Evolutionary conservation across 2,888 invertebrate genomes (phyloP), one percentile per base, ranked within the genome.

Genomic region (Agrochola macilenta): DNA sequence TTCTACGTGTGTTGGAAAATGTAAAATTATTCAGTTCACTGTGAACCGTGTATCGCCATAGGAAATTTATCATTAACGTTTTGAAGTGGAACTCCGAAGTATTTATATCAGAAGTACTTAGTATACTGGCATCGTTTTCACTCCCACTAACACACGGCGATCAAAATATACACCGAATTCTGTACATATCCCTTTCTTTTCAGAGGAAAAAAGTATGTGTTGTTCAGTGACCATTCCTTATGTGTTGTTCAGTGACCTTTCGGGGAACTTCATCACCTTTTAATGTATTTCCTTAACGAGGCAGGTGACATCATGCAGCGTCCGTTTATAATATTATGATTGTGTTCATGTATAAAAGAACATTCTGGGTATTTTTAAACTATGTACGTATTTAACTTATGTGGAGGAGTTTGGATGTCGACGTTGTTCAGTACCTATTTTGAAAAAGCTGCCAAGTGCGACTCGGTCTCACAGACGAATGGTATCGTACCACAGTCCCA

Each of bases 101-200:
- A 80, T 80, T 70, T 57, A 74, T 74, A 70, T 70, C 69, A 39
- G 46, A 54, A 77, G 17, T 77, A 68, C 54, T 23, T 23, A 52
- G n/a, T 46, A 23, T 61, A 76, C 49, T 77, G 35, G 35, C 77
- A 30, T 35, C 46, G 0, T 26, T 68, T 54, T 23, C 23, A 54
- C 2, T 30, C 20, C 4, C 23, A 54, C 52, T 12, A 39, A 39
- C 0, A 74, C 4, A 26, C 14, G 7, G 9, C 1, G 43, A 76
- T 8, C 9, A 20, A 70, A 46, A 49, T 52, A 35, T 68, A 23
- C 9, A 52, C 52, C 1, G 9, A 30, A 7, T 52, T 23, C 9
- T 68, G 9, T 35, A 52, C 11, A 46, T 26, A 52, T 35, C 1
- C 11, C 1, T 30, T 70, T 70, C 14, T 46, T 35, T 49, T 60